Evolutionary conservation across 1,140 invertebrate genomes (phyloP), one percentile per base, ranked within the genome.

Genomic region (Plectrocnemia conspersa): DNA sequence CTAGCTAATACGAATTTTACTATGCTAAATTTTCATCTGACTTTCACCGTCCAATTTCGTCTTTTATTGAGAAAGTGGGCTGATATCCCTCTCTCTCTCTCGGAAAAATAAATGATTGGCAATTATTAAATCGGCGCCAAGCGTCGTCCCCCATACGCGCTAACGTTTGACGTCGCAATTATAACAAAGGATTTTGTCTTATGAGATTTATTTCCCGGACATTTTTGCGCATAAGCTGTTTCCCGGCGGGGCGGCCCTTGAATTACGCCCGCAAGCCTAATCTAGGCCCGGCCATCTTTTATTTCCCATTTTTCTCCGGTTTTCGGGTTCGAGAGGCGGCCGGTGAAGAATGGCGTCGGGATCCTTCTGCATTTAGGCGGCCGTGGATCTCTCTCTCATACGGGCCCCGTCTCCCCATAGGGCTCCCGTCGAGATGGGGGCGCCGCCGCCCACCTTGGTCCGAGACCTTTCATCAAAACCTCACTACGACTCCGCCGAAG

Each of bases 311-410:
- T 52, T 52, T 57, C 48, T 46, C 40, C 48, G 47, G 25, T 44
- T 32, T 32, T 44, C n/a, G 38, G 38, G 48, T 46, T 41, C 65
- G 68, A 68, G 69, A 68, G 68, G 68, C 63, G 64, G 53, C 52
- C 54, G 62, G 56, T 68, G 49, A 52, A 41, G 38, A 52, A 52
- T 52, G 49, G 49, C 38, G 49, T 16, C 18, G 22, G 35, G 49
- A 41, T 52, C 38, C n/a, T n/a, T n/a, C 41, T 52, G 49, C 38
- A 41, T 66, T 72, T 73, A 71, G 70, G 71, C 64, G 65, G 66
- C 63, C 63, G 38, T 19, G 68, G 72, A 72, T 72, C 71, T 71
- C 70, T 71, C 69, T 24, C 29, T 15, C 25, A 40, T 67, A 35
- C 53, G 49, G 59, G 62, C 64, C 64, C 52, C 42, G 50, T 54